Base-by-base conservation (phyloP, 2,113 vertebrate genomes). In the Otus sunia region DNA sequence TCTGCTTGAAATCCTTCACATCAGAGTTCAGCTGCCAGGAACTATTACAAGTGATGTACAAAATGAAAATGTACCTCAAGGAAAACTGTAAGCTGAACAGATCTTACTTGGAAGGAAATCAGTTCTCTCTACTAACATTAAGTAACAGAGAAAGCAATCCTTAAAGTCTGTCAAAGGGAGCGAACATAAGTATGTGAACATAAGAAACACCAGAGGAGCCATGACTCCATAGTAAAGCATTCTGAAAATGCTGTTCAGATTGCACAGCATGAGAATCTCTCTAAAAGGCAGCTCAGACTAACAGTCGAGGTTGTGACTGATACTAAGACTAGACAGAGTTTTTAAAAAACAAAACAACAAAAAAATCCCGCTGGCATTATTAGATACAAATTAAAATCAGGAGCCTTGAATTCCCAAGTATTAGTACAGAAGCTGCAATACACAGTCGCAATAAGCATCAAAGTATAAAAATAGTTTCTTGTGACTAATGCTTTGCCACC, bases 31-130 rank as follows among this genome's bases (percentile, higher is more conserved):
- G n/a, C 72, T 92, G 92, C 50, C 90, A 94, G 45, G 29, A 95
- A 67, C 60, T 86, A 71, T 78, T 67, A 95, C 16, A 88, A 93
- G 32, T 14, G 32, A 60, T 1, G 20, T 68, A 88, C 41, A 74
- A 92, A 93, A 80, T 32, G 3, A 62, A 93, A 86, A 80, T 3
- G 4, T 59, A 95, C 47, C 75, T 94, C 59, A 80, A 90, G 71
- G 36, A 88, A 90, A 92, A 86, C 32, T 71, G 13, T 63, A 90
- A 94, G 41, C 67, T 93, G 63, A 96, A 92, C 29, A 94, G 71
- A 79, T 59, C 62, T 82, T 90, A 73, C 62, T 73, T 77, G 55
- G 72, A 96, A 93, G 23, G 59, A 86, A 94, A 95, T 71, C 11
- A 90, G 19, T 27, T 77, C 27, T 78, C 94, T 84, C 71, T 85